These are phyloP conservation scores for Petrophora chlorosata DNA, from an alignment of 2,888 invertebrate genomes.

Conservation along the genomic window DNA sequence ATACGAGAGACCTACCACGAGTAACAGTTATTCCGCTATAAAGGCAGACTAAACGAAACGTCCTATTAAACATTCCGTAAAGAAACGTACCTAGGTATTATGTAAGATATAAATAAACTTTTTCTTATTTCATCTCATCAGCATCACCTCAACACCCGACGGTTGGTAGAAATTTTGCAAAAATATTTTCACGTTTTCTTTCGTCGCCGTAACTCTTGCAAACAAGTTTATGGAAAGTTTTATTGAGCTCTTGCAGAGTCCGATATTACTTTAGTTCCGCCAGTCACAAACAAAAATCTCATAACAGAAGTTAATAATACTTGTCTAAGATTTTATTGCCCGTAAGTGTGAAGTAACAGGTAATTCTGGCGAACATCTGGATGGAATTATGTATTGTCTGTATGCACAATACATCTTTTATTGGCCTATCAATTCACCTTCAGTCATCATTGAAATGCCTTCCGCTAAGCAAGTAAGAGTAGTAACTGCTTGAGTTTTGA, in stretches of 20 bases:
- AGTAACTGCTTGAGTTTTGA: too few species aligned
- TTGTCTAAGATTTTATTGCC: neutral
- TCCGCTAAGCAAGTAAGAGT: too few species aligned
- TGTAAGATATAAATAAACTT: too few species aligned
- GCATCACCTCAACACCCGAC: neutral
- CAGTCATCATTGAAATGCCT: too few species aligned
- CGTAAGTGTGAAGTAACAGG: neutral
- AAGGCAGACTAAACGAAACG: too few species aligned
- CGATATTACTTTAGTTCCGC: constrained; percentile 9
- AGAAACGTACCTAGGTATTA: too few species aligned
- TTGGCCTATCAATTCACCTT: too few species aligned
- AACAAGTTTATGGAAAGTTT: constrained; percentile 17
- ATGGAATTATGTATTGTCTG: neutral
- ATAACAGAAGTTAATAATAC: neutral
- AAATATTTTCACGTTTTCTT: constrained; percentile 5
- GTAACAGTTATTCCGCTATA: too few species aligned
- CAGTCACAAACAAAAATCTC: constrained; percentile 13
- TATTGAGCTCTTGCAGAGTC: constrained; percentile 1
- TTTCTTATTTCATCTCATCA: too few species aligned
- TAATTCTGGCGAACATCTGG: neutral
- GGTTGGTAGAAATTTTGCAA: neutral
- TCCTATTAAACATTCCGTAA: too few species aligned
- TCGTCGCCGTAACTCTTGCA: neutral
- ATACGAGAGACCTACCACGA: too few species aligned
- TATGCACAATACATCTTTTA: neutral